These are phyloP conservation scores for Narcine bancroftii DNA, from an alignment of 2,113 vertebrate species.

Conservation along the genomic window DNA sequence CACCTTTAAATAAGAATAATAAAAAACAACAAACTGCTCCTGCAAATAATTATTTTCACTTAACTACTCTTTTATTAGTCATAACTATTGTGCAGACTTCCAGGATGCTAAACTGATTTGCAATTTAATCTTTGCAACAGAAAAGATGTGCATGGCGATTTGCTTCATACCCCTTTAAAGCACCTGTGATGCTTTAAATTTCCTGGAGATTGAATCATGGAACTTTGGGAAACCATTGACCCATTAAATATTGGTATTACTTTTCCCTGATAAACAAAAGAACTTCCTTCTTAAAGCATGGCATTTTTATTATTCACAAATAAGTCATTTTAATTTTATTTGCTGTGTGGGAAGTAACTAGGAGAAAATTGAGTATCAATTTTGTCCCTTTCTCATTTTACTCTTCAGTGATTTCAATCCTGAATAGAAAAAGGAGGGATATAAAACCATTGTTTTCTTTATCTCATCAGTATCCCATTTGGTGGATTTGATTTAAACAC, in stretches of 20 bases:
- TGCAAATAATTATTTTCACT: no score
- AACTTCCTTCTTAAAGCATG: neutral
- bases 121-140: neutral
- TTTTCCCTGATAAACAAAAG: neutral
- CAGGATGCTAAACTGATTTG: neutral
- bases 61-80: no score
- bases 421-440: no score
- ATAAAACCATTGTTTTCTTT: no score
- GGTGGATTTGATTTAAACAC: no score
- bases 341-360: neutral
- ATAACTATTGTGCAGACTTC: no score
- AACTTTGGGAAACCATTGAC: neutral
- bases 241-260: neutral
- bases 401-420: no score
- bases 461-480: no score
- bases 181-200: neutral
- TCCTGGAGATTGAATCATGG: neutral
- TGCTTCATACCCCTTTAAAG: neutral
- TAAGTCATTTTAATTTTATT: neutral
- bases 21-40: neutral
- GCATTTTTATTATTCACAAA: neutral
- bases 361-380: neutral
- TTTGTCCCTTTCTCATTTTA: neutral
- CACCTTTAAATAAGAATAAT: neutral
- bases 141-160: neutral